Evolutionary conservation across 2,888 invertebrate genomes (phyloP).

Genomic region (Trachelus tabidus): DNA sequence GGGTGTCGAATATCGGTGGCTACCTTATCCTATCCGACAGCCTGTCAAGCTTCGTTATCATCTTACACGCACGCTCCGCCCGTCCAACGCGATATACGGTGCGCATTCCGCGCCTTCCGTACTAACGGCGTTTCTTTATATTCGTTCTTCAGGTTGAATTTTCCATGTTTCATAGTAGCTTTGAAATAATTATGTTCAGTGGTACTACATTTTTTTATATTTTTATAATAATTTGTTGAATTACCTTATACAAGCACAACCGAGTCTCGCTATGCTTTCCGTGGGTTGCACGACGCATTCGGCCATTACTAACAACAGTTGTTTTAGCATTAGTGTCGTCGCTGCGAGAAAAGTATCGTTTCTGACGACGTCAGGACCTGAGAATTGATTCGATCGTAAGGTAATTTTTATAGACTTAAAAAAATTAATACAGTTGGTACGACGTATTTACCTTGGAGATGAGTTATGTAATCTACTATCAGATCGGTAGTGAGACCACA

Average conservation of each 20-base stretch:
- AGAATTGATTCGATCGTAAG: constrained; percentile 5
- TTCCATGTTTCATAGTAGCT: neutral
- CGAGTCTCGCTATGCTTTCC: constrained; percentile 90
- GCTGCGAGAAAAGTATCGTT: constrained; percentile 61
- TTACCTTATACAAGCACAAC: constrained; percentile 87
- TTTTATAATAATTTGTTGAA: constrained; percentile 6
- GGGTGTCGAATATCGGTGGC: constrained; percentile 61
- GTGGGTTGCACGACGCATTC: constrained; percentile 92
- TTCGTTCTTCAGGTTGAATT: neutral
- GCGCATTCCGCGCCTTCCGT: constrained; percentile 20
- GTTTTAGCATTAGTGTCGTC: constrained; percentile 84
- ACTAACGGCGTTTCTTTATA: neutral
- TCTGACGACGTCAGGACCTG: constrained; percentile 51
- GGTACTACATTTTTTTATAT: neutral
- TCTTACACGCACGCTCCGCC: constrained; percentile 55
- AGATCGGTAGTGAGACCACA: constrained; percentile 93
- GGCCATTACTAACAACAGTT: constrained; percentile 84
- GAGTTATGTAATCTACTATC: constrained; percentile 85
- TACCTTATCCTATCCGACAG: constrained; percentile 61
- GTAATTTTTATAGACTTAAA: constrained; percentile 10
- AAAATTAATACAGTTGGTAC: neutral
- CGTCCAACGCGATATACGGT: constrained; percentile 32
- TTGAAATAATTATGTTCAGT: neutral
- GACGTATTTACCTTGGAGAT: constrained; percentile 73
- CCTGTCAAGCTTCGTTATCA: constrained; percentile 64